phyloP scores from a whole-genome alignment of 1,140 invertebrate genomes.

The Polypedilum pembai region DNA sequence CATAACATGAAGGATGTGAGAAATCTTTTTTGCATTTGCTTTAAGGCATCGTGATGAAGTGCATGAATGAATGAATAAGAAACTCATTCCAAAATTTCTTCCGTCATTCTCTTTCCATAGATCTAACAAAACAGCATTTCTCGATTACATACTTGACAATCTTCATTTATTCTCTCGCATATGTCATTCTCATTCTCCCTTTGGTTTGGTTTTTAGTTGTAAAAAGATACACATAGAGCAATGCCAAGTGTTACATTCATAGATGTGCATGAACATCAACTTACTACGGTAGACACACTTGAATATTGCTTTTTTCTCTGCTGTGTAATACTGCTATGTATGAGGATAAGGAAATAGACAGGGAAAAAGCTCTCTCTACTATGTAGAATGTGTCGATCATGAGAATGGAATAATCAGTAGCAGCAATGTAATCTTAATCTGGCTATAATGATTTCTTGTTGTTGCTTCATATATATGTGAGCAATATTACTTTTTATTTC shows the following conservation, averaged over 20 bases:
- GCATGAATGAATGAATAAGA: background rate
- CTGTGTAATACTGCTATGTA: background rate
- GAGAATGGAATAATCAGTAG: background rate
- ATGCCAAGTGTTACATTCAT: background rate
- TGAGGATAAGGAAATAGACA: no score
- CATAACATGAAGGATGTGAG: background rate
- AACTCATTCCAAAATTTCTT: background rate
- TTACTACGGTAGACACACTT: no score
- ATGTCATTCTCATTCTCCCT: background rate
- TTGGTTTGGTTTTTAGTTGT: background rate
- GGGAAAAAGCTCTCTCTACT: no score
- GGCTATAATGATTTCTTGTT: background rate
- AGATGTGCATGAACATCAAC: no score
- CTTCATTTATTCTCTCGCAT: background rate
- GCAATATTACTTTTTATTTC: background rate
- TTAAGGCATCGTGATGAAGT: slow-evolving; percentile 16
- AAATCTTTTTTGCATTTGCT: background rate
- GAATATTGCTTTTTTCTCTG: background rate
- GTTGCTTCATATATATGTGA: background rate
- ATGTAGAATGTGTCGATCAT: no score
- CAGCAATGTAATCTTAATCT: background rate
- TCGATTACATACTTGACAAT: slow-evolving; percentile 10
- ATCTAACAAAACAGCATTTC: background rate
- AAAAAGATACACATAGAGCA: no score
- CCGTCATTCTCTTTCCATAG: background rate